Evolutionary conservation across 2,797 vertebrate species (phyloP), one percentile per base, ranked within the genome.

Genomic region (Pogonophryne albipinna): DNA sequence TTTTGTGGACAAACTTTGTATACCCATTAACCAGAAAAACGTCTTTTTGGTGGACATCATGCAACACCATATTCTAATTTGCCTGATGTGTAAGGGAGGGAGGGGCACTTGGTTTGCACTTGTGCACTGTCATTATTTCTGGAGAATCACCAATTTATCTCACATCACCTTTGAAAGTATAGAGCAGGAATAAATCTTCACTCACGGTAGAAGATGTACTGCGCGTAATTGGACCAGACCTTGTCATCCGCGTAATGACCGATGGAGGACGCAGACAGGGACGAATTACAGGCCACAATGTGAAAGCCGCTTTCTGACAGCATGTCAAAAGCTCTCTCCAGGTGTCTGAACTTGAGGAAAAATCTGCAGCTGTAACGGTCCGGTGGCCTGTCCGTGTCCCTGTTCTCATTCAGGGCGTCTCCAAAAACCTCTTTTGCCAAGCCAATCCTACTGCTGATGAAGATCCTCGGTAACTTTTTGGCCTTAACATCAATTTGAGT

Each of bases 131-230:
- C 16, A 20, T 59, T 31, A 34, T 55, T 38, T 52, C n/a, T 77
- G 53, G 55, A 61, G 63, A 62, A 41, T 12, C 20, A 53, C n/a
- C 14, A 7, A 1, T 55, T 63, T n/a, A 61, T 34, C 27, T 73
- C n/a, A 41, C 34, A 42, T 53, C 11, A 57, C 56, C 42, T 58
- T 41, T 55, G 17, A 71, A 42, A 73, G 6, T 41, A 66, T 23
- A 68, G 55, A 66, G 46, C 16, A 67, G 12, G 70, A 88, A 66
- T 50, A 82, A 85, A 80, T 44, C 65, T 82, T 63, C 91, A 99
- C 98, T 99, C 96, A 99, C 98, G 97, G 95, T 99, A 99, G 94
- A 99, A 99, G 96, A 99, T 97, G 15, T 99, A 99, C 93, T 99
- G 98, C 2, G 98, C 97, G 93, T 97, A 98, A 94, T 97, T 99